Evolutionary conservation across 1,140 invertebrate genomes (phyloP).

Genomic region (Listronotus oregonensis): DNA sequence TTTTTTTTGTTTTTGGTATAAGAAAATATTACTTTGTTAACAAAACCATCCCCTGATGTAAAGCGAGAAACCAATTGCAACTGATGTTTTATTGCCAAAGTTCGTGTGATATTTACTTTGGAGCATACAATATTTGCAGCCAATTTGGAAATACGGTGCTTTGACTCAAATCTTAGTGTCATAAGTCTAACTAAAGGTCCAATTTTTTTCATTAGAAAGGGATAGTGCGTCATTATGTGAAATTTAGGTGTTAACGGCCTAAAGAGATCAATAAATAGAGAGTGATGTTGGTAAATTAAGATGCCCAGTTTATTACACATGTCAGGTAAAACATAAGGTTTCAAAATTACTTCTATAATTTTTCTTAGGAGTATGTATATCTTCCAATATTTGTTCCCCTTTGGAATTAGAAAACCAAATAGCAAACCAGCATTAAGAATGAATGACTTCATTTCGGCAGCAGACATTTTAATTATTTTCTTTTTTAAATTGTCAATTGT

Average conservation of each 20-base stretch:
- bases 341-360: background rate
- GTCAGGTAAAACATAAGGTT: background rate
- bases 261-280: slow-evolving; percentile 6
- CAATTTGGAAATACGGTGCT: slow-evolving; percentile 25
- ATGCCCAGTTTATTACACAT: background rate
- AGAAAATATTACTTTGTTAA: no score
- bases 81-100: slow-evolving; percentile 30
- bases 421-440: slow-evolving; percentile 1
- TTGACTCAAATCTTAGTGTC: slow-evolving; percentile 25
- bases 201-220: background rate
- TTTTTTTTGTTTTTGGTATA: no score
- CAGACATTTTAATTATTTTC: background rate
- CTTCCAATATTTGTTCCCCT: background rate
- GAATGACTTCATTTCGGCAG: slow-evolving; percentile 14
- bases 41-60: no score
- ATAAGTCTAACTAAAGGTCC: slow-evolving; percentile 3
- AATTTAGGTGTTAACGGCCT: slow-evolving; percentile 9
- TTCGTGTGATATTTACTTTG: slow-evolving; percentile 28
- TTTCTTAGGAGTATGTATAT: slow-evolving; percentile 8
- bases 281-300: slow-evolving; percentile 4
- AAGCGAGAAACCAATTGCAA: slow-evolving; percentile 1
- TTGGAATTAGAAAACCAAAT: slow-evolving; percentile 6
- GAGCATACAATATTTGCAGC: slow-evolving; percentile 22
- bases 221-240: slow-evolving; percentile 9
- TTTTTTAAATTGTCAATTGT: slow-evolving; percentile 7